Base-by-base conservation (phyloP, 2,888 invertebrate species). In the Pemphredon lugubris region DNA sequence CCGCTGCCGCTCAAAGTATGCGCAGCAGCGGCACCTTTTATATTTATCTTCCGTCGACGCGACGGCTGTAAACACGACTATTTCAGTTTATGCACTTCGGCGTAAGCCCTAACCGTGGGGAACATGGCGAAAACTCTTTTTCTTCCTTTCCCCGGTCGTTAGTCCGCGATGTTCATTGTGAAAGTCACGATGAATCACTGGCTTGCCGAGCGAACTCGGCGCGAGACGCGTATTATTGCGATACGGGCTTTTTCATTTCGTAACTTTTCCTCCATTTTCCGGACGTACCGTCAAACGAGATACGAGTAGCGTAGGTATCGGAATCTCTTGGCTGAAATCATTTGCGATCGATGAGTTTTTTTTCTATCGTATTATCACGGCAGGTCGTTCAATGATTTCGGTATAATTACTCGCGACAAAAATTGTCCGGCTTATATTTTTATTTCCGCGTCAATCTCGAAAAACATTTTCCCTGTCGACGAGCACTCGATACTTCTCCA, bases 21-120 rank as follows among this genome's bases (percentile, higher is more conserved):
- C 16, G 3, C n/a, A 30, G 68, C 77, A 79, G 75, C 79, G 67
- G 68, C 81, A 76, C 77, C 76, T 76, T 77, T 77, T 75, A 63
- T 82, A 81, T 71, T 77, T 75, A 51, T 66, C 69, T 53, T 65
- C 53, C 63, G 64, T 60, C 59, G 73, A 58, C 69, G 79, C 59
- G 73, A 58, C 69, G 79, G 72, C 69, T 77, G 75, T 74, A 79
- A 79, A 79, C 73, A 68, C 63, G 65, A 64, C 45, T 54, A 47
- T 80, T 77, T 73, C 69, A 68, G 37, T 58, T 39, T 20, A 51
- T 59, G 58, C 58, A 26, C 45, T 37, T 42, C 18, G 9, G 5
- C 44, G 54, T 21, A 40, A 26, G n/a, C n/a, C 16, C 23, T 34
- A 58, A 64, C 20, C 53, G 44, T 14, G 50, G 39, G 39, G 44